Evolutionary conservation across 1,140 invertebrate species (phyloP), one percentile per base, ranked within the genome.

Genomic region (Helicoverpa zea): DNA sequence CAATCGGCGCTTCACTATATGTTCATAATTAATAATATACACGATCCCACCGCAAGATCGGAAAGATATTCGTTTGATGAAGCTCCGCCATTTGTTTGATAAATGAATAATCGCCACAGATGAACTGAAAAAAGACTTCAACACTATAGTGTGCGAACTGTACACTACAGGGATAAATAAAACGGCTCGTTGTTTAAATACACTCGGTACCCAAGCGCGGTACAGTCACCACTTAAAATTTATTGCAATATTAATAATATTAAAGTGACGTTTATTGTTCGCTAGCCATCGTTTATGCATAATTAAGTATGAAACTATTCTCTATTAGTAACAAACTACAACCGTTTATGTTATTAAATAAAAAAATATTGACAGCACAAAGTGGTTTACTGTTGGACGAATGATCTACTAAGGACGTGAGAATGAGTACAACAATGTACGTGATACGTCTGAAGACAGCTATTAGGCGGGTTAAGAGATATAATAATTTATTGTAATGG

Each of bases 41-140:
- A 80, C 66, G 84, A 85, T 79, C 64, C 81, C 78, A 76, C 70
- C 75, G 79, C 59, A 79, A 85, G 83, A 88, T 86, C 70, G 51
- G 78, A 81, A 78, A 85, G 81, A 88, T 88, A 88, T 84, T 83
- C 80, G 83, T 87, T 88, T 90, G 87, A 89, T 88, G 87, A 86
- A 90, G 88, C 84, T 81, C 82, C 79, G 84, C 86, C 81, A 90
- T 91, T 90, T 88, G 81, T 88, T 89, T 90, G 87, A 90, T 88
- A 86, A 87, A 89, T 91, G 84, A 90, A 87, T 88, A 86, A 90
- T 89, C 81, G 83, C 76, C 72, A 56, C 30, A 76, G 79, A 82
- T 81, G 86, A 86, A 81, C 66, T 83, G 81, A 83, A 84, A 88
- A 84, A 87, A 87, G 84, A 66, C 30, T 51, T 61, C 76, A 85